Base-by-base conservation (phyloP, 2,888 invertebrate genomes). In the Mesoligia furuncula region DNA sequence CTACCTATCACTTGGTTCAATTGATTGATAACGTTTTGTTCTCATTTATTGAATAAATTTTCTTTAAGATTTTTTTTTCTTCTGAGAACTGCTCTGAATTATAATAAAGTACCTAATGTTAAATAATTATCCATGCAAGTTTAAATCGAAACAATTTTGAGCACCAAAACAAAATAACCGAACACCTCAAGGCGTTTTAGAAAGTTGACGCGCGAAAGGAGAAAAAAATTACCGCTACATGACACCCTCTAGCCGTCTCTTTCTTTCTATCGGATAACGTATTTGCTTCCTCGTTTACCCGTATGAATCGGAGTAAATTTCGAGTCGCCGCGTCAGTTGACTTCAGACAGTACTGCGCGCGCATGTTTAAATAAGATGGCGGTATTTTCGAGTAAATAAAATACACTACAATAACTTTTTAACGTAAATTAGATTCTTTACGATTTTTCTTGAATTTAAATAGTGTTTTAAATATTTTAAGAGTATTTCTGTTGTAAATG, bases 191-290 rank as follows among this genome's bases (percentile, higher is more conserved):
- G 92, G 92, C 92, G 92, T 94, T 95, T 95, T 96, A 96, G 96
- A 96, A 96, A 96, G 96, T 96, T 93, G 94, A 94, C 92, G 94
- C 93, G 93, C 93, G 95, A 96, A 96, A 95, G 95, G 95, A 93
- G 94, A 95, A 96, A 96, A 95, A 96, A 94, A 94, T 90, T 96
- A 96, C 96, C 96, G 96, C 96, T 96, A 96, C 93, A 93, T 90
- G 92, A 93, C 93, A 93, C 92, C 91, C 91, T 94, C 90, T 94
- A 92, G 80, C 90, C 83, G 64, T 94, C 94, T 90, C 92, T 79
- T 81, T 96, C 92, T 85, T 76, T 86, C 89, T 79, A 72, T 45
- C 6, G 6, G 45, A 75, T 87, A 81, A 51, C n/a, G 69, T 64
- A 92, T 93, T 62, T 84, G 70, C 85, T 87, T 31, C 94, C 94